Conservation (phyloP, 2,888 invertebrate genomes). For the Maniola hyperantus region DNA sequence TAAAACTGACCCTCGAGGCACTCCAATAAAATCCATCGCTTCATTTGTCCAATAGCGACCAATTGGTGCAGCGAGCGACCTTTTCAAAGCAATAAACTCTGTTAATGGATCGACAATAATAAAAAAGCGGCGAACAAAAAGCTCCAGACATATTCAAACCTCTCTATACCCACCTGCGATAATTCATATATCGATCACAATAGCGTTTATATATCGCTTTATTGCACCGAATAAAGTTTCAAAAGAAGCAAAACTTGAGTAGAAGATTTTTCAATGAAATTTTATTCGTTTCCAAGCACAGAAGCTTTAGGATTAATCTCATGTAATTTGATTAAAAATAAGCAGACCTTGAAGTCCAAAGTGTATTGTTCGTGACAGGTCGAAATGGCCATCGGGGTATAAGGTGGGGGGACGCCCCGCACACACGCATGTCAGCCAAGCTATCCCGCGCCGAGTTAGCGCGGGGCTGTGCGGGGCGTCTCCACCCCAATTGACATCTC, state of each 20-base stretch:
- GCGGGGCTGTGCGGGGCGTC: too few species aligned
- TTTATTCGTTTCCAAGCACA: background rate
- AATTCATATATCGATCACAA: conserved; percentile 55
- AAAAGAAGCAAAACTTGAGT: conserved; percentile 24
- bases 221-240: conserved; percentile 42
- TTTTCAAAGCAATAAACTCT: conserved; percentile 63
- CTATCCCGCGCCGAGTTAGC: too few species aligned
- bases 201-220: conserved; percentile 45
- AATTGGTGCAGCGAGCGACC: conserved; percentile 69
- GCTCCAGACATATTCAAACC: conserved; percentile 60
- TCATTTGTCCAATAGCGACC: conserved; percentile 60
- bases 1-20: conserved; percentile 56
- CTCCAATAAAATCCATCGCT: conserved; percentile 61
- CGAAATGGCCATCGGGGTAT: too few species aligned
- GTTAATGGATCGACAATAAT: conserved; percentile 74
- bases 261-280: background rate
- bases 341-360: background rate
- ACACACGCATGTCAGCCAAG: too few species aligned
- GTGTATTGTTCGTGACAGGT: too few species aligned
- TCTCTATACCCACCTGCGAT: conserved; percentile 55
- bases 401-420: too few species aligned
- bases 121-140: conserved; percentile 63
- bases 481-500: too few species aligned
- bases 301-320: background rate
- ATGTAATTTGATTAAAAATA: background rate